Evolutionary conservation across 2,113 vertebrate genomes (phyloP).

Genomic region (Rhinichthys klamathensis): DNA sequence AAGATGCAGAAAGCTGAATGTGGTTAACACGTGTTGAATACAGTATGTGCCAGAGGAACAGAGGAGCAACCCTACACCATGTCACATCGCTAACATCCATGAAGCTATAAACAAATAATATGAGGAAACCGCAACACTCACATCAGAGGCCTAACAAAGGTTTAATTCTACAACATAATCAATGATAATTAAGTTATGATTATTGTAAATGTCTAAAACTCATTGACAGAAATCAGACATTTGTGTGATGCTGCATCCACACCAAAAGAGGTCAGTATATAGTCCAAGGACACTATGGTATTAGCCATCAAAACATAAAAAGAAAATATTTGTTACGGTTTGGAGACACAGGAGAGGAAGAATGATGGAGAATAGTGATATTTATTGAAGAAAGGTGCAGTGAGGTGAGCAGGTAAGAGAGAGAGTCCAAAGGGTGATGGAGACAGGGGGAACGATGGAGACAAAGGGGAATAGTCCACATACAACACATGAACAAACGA

Average conservation of each 20-base stretch:
- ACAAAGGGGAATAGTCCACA: no score
- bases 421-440: no score
- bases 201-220: no score
- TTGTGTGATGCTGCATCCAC: background rate
- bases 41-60: background rate
- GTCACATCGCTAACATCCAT: background rate
- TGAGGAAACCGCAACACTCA: background rate
- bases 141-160: background rate
- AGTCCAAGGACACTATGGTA: background rate
- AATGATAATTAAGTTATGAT: background rate
- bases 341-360: no score
- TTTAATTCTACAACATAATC: background rate
- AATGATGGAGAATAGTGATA: no score
- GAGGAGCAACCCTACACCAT: background rate
- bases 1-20: background rate
- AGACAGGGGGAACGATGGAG: no score
- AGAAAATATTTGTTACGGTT: no score
- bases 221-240: background rate
- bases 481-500: no score
- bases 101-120: background rate
- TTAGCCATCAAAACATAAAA: background rate
- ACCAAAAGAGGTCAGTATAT: background rate
- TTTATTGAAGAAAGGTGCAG: no score
- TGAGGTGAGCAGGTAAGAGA: no score
- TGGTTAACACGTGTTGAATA: conserved; percentile 15